phyloP scores from a whole-genome alignment of 2,888 invertebrate species.

The Teinopalpus imperialis region DNA sequence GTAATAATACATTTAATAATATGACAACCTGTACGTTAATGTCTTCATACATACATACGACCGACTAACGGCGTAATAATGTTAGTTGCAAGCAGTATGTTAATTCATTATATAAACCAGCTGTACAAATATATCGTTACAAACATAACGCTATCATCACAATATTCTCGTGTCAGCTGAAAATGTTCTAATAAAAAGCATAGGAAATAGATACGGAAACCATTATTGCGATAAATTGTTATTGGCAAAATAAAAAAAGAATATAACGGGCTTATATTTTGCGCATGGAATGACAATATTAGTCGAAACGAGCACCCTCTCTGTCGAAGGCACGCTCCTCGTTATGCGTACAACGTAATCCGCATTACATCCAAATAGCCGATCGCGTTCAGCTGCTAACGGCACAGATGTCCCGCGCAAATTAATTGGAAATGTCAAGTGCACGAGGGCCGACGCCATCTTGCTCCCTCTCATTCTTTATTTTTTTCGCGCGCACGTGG shows the following conservation, averaged over 20 bases:
- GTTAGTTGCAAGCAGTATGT: too few species aligned
- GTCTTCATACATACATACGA: too few species aligned
- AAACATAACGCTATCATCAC: conserved; percentile 3
- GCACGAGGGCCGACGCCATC: conserved; percentile 68
- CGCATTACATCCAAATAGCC: conserved; percentile 60
- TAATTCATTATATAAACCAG: conserved; percentile 6
- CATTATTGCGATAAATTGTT: conserved; percentile 3
- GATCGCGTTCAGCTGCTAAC: conserved; percentile 72
- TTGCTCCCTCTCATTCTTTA: conserved; percentile 61
- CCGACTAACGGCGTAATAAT: too few species aligned
- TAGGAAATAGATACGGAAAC: background rate
- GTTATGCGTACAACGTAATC: conserved; percentile 60
- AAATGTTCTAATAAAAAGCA: background rate
- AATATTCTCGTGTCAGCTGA: background rate
- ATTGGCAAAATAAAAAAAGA: conserved; percentile 2
- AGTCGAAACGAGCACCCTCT: conserved; percentile 32
- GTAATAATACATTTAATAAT: too few species aligned
- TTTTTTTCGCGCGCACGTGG: conserved; percentile 74
- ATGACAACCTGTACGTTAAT: too few species aligned
- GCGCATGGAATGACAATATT: conserved; percentile 35
- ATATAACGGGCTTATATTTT: conserved; percentile 1
- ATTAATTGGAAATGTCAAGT: conserved; percentile 82
- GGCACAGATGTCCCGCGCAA: conserved; percentile 78
- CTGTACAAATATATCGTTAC: conserved; percentile 10
- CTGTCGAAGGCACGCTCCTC: conserved; percentile 42